Percentiles rank a stretch among this genome's conserved stretches.
Conservation (phyloP, 2,113 vertebrate genomes). For the Mobula hypostoma region DNA sequence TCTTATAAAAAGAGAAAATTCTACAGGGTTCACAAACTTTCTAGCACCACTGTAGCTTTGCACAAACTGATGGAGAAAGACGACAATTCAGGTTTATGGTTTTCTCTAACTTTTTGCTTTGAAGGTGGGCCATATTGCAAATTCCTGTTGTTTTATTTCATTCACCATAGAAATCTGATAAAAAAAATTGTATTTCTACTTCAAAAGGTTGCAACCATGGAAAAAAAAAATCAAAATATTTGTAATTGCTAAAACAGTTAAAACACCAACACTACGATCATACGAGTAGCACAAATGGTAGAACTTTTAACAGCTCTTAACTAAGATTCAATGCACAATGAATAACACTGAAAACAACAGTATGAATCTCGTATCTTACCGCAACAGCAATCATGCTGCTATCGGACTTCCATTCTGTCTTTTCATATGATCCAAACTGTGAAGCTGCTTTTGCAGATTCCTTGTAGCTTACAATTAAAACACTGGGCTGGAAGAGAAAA, state of each 20-base stretch:
- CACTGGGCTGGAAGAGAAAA: constrained; percentile 72
- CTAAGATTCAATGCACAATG: background rate
- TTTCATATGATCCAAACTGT: constrained; percentile 84
- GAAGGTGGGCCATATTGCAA: too few relatives aligned
- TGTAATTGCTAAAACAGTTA: background rate
- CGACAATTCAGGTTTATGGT: background rate
- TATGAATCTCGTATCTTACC: constrained; percentile 50
- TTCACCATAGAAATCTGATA: background rate
- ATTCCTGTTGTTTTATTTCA: background rate
- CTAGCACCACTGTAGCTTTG: too few relatives aligned
- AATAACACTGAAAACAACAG: background rate
- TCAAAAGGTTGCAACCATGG: background rate
- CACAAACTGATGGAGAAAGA: too few relatives aligned
- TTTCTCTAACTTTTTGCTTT: background rate
- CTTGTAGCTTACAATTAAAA: constrained; percentile 90
- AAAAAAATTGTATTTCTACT: background rate
- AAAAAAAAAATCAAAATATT: background rate
- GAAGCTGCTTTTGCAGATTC: constrained; percentile 77
- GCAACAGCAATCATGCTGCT: constrained; percentile 90
- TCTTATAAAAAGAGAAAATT: too few relatives aligned
- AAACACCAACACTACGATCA: background rate
- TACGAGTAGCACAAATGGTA: background rate
- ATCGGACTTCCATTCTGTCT: constrained; percentile 86
- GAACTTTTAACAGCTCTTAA: background rate
- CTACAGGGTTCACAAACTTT: too few relatives aligned